Evolutionary conservation across 2,113 vertebrate species (phyloP).

Genomic region (Clinocottus analis): DNA sequence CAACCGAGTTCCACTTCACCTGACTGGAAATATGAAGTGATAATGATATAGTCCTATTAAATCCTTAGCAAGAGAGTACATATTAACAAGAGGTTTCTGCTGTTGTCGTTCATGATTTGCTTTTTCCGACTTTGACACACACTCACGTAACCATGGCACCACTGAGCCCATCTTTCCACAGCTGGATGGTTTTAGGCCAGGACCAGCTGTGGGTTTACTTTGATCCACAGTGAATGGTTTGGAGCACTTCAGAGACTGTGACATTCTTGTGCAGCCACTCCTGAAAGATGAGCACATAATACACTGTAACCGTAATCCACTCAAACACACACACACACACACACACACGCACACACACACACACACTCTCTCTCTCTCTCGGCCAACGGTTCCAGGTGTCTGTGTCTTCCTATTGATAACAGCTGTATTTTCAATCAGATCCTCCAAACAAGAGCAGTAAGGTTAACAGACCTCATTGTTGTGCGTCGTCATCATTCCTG

Average conservation of each 20-base stretch:
- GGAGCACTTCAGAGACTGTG: constrained; percentile 54
- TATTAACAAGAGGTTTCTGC: constrained; percentile 16
- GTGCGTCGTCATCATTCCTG: not conserved
- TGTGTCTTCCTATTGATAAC: not conserved
- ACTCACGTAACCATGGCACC: constrained; percentile 25
- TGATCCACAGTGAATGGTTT: constrained; percentile 65
- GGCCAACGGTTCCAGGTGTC: not conserved
- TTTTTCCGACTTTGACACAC: constrained; percentile 15
- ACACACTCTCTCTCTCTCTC: constrained; percentile 15
- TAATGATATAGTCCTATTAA: not conserved
- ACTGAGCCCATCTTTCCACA: constrained; percentile 51
- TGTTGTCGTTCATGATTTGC: constrained; percentile 18
- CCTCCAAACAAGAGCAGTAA: not conserved
- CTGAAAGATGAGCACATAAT: constrained; percentile 70
- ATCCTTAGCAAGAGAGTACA: not conserved
- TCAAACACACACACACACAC: constrained; percentile 18
- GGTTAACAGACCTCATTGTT: not conserved
- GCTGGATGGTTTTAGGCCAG: constrained; percentile 50
- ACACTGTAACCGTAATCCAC: constrained; percentile 41
- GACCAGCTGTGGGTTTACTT: constrained; percentile 73
- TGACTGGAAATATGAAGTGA: not conserved
- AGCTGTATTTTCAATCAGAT: not conserved
- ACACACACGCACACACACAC: constrained; percentile 28
- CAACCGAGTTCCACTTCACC: not conserved
- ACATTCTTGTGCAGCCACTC: constrained; percentile 74